Evolutionary conservation across 2,888 invertebrate genomes (phyloP).

Genomic region (Pseudoips prasinana): DNA sequence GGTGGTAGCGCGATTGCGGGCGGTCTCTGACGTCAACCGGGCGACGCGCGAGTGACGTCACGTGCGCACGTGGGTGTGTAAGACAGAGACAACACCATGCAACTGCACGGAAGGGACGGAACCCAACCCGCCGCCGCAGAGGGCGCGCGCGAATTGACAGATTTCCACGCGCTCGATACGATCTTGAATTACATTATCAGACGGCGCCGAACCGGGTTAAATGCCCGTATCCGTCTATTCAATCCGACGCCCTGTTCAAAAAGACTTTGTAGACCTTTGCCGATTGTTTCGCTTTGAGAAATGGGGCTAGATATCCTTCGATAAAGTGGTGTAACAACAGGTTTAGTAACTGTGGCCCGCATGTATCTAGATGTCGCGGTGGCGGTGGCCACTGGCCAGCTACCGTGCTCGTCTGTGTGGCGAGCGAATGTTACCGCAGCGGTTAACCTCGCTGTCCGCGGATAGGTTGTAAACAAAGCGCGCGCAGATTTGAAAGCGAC

Average conservation of each 20-base stretch:
- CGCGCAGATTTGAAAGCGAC: conserved; percentile 53
- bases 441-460: conserved; percentile 48
- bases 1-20: conserved; percentile 34
- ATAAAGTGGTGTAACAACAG: conserved; percentile 28
- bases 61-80: conserved; percentile 71
- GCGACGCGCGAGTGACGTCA: conserved; percentile 64
- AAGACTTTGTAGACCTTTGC: conserved; percentile 22
- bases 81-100: conserved; percentile 50
- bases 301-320: conserved; percentile 21
- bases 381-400: conserved; percentile 19
- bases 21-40: conserved; percentile 62
- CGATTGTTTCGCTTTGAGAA: conserved; percentile 27
- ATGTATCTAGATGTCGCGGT: conserved; percentile 20
- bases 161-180: conserved; percentile 73
- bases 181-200: conserved; percentile 69
- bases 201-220: conserved; percentile 45
- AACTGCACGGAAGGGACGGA: conserved; percentile 39
- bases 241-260: conserved; percentile 25
- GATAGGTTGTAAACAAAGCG: conserved; percentile 65
- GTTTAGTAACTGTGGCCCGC: conserved; percentile 24
- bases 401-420: conserved; percentile 19
- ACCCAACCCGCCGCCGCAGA: conserved; percentile 40
- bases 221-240: conserved; percentile 44
- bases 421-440: conserved; percentile 45
- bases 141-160: conserved; percentile 71